phyloP scores from a whole-genome alignment of 2,113 vertebrate genomes.

The Amphiprion percula region DNA sequence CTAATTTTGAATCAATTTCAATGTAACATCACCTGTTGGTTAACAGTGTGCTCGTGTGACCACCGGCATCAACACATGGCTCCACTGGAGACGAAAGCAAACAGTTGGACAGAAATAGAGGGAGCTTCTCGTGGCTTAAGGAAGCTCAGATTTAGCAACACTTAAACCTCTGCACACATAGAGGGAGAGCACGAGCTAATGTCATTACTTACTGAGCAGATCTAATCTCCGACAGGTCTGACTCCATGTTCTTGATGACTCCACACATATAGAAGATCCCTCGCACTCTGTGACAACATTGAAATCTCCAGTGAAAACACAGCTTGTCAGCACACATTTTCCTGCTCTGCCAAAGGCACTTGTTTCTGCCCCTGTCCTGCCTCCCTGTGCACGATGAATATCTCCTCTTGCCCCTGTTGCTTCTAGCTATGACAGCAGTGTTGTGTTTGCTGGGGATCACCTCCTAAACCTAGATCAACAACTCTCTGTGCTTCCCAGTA shows the following conservation, averaged over 20 bases:
- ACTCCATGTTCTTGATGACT: neutral
- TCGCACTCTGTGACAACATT: neutral
- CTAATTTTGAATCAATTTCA: neutral
- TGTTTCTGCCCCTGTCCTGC: no score
- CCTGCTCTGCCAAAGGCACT: neutral
- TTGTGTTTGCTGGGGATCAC: conserved; percentile 34
- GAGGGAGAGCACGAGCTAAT: conserved; percentile 43
- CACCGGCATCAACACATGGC: conserved; percentile 8
- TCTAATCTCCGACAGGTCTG: conserved; percentile 46
- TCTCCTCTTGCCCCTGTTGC: no score
- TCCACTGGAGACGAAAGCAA: conserved; percentile 24
- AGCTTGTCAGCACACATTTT: conserved; percentile 1
- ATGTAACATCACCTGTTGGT: conserved; percentile 24
- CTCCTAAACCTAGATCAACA: conserved; percentile 41
- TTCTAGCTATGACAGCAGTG: neutral
- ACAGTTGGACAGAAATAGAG: conserved; percentile 46
- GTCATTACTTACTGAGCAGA: conserved; percentile 57
- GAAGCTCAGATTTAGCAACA: conserved; percentile 45
- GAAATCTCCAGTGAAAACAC: conserved; percentile 8
- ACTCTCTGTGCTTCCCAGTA: conserved; percentile 7
- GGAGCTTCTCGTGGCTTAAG: conserved; percentile 42
- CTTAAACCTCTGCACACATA: conserved; percentile 33
- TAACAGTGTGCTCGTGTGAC: neutral
- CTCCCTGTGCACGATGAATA: neutral
- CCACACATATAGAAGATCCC: neutral